Conservation (phyloP, 2,797 vertebrate genomes). For the Cheirogaleus major region DNA sequence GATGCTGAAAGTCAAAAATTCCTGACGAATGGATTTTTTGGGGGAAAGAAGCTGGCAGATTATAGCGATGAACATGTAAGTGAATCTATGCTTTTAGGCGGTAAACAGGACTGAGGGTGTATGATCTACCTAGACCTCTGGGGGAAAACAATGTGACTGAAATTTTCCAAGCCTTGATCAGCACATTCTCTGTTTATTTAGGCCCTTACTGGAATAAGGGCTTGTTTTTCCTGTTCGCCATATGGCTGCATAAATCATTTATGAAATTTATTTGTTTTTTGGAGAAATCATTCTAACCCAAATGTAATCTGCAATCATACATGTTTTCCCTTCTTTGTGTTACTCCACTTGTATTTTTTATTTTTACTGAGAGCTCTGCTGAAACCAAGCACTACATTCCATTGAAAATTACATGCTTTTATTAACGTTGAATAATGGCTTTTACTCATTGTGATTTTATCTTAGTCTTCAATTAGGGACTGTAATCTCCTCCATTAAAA, state of each 20-base stretch:
- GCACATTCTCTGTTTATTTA: slow-evolving; percentile 79
- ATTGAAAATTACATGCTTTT: slow-evolving; percentile 36
- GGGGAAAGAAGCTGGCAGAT: slow-evolving; percentile 93
- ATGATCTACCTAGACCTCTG: slow-evolving; percentile 46
- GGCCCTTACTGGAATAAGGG: slow-evolving; percentile 73
- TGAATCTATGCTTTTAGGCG: slow-evolving; percentile 66
- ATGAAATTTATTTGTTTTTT: slow-evolving; percentile 77
- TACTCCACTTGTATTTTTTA: background rate
- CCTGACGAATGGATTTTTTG: slow-evolving; percentile 93
- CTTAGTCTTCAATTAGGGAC: rapidly evolving
- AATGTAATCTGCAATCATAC: slow-evolving; percentile 31
- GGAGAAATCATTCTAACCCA: slow-evolving; percentile 64
- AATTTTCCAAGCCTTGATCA: slow-evolving; percentile 73
- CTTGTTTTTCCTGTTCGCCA: slow-evolving; percentile 77
- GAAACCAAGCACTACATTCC: background rate
- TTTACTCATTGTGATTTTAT: background rate
- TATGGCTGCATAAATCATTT: slow-evolving; percentile 81
- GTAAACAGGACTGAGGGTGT: slow-evolving; percentile 53
- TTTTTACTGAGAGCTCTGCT: background rate
- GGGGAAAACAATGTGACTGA: slow-evolving; percentile 67
- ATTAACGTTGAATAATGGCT: background rate
- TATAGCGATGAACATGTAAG: slow-evolving; percentile 96
- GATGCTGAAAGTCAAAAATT: slow-evolving; percentile 95
- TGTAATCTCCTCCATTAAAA: background rate
- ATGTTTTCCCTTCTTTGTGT: slow-evolving; percentile 1